Percentiles rank a stretch among this genome's conserved stretches.
Evolutionary conservation across 2,888 invertebrate genomes (phyloP).

Genomic region (Ypsolopha sequella): DNA sequence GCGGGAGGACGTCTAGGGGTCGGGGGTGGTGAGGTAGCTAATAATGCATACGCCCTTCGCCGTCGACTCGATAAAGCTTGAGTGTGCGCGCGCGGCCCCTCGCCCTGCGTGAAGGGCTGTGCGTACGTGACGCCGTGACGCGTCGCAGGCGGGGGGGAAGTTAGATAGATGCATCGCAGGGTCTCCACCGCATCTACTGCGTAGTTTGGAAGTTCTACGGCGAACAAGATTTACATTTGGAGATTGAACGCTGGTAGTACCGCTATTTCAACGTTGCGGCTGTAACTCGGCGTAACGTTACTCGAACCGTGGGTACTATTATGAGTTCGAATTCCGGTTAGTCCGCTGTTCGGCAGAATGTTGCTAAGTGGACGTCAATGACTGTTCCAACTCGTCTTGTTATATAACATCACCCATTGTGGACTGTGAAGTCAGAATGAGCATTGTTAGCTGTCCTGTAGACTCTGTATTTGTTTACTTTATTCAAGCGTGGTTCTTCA

Average conservation of each 20-base stretch:
- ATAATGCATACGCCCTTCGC: conserved; percentile 58
- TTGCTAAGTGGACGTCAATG: conserved; percentile 36
- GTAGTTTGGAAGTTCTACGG: not conserved
- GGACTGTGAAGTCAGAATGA: conserved; percentile 30
- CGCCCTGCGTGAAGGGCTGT: conserved; percentile 31
- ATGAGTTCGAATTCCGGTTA: conserved; percentile 36
- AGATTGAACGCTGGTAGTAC: conserved; percentile 17
- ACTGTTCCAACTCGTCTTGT: conserved; percentile 27
- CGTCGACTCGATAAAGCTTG: conserved; percentile 40
- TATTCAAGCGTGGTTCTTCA: no score
- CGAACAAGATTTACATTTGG: conserved; percentile 26
- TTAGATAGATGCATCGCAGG: conserved; percentile 39
- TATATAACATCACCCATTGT: conserved; percentile 32
- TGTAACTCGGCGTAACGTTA: not conserved
- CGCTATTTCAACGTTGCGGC: not conserved
- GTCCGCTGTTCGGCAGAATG: conserved; percentile 32
- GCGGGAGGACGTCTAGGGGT: conserved; percentile 12
- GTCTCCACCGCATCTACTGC: conserved; percentile 25
- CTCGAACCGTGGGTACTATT: not conserved
- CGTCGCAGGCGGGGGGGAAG: conserved; percentile 26
- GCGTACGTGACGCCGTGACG: conserved; percentile 52
- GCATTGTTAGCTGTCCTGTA: conserved; percentile 4
- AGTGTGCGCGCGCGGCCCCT: conserved; percentile 50
- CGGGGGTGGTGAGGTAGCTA: conserved; percentile 32
- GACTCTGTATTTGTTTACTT: not conserved